Evolutionary conservation across 2,888 invertebrate genomes (phyloP).

Genomic region (Julus scandinavius): DNA sequence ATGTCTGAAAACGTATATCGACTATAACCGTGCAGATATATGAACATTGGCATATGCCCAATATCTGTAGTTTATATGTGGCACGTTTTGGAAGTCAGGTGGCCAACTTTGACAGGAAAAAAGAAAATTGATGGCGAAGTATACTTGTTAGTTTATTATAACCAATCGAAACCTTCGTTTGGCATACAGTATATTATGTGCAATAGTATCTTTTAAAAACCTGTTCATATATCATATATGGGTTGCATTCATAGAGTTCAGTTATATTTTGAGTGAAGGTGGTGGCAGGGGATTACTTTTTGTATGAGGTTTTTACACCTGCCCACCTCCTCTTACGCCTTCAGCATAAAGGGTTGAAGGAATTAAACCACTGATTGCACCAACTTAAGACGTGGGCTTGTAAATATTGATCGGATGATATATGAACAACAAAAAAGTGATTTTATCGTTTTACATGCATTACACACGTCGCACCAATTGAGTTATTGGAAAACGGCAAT

Average conservation of each 20-base stretch:
- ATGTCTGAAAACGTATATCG: too few species aligned
- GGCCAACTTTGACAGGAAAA: too few species aligned
- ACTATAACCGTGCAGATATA: too few species aligned
- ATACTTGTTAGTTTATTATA: background rate
- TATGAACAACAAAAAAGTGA: too few species aligned
- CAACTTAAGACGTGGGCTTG: too few species aligned
- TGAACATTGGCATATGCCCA: too few species aligned
- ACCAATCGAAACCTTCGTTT: background rate
- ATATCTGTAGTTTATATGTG: too few species aligned
- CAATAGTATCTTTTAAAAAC: background rate
- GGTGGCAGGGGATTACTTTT: background rate
- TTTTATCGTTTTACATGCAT: too few species aligned
- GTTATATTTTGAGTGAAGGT: conserved; percentile 23
- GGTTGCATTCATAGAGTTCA: background rate
- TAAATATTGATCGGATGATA: too few species aligned
- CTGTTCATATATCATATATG: background rate
- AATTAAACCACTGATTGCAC: background rate
- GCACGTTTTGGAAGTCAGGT: too few species aligned
- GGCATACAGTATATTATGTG: background rate
- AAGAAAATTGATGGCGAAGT: background rate
- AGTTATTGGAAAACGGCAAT: too few species aligned
- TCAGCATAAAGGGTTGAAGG: background rate
- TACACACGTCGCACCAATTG: too few species aligned
- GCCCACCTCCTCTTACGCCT: background rate
- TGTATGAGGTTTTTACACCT: background rate